Percentiles rank a stretch among this genome's conserved stretches.
Evolutionary conservation across 2,797 vertebrate species (phyloP).

Genomic region (Microchirus variegatus): DNA sequence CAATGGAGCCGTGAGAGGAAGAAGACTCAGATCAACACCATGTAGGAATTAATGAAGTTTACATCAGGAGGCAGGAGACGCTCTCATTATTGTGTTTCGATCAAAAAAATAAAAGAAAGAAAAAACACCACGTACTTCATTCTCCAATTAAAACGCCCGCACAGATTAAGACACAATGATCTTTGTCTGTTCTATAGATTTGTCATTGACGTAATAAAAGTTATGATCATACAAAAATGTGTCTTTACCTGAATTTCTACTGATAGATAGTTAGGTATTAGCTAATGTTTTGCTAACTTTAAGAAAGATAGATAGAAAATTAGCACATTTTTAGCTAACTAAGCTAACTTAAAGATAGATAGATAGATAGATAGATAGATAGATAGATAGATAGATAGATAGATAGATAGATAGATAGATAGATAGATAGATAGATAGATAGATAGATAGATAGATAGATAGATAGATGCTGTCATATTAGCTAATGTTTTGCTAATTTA

Average conservation of each 20-base stretch:
- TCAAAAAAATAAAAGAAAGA: conserved; percentile 49
- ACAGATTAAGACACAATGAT: conserved; percentile 23
- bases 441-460: too few species aligned
- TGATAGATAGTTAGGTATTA: too few species aligned
- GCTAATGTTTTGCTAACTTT: too few species aligned
- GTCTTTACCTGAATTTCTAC: neutral
- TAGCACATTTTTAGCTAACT: too few species aligned
- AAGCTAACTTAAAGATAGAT: too few species aligned
- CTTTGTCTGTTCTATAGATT: conserved; percentile 20
- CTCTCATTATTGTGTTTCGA: conserved; percentile 60
- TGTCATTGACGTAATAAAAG: conserved; percentile 12
- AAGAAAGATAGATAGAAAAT: too few species aligned
- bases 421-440: too few species aligned
- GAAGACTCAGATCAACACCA: conserved; percentile 54
- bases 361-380: too few species aligned
- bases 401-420: too few species aligned
- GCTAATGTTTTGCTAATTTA: too few species aligned
- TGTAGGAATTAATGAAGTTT: conserved; percentile 60
- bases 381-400: too few species aligned
- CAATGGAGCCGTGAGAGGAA: conserved; percentile 57
- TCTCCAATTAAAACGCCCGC: conserved; percentile 44
- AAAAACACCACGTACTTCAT: conserved; percentile 41
- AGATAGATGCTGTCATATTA: too few species aligned
- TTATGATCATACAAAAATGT: conserved; percentile 2
- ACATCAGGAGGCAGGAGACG: conserved; percentile 50